Conservation (phyloP, 2,888 invertebrate genomes). For the Erebia ligea region DNA sequence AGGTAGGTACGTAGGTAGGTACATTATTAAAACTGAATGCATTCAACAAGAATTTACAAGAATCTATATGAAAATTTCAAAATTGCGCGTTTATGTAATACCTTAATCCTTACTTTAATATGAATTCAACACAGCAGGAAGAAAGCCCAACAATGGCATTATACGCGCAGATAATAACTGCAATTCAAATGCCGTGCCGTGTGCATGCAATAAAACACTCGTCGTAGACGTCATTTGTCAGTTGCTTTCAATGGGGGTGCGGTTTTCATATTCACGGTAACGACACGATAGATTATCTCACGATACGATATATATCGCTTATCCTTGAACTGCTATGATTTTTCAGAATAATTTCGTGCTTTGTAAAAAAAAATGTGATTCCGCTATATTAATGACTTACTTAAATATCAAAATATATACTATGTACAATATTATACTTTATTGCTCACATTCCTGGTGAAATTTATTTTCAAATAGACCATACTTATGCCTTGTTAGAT, state of each 20-base stretch:
- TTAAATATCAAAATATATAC: too few relatives aligned
- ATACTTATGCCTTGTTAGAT: too few relatives aligned
- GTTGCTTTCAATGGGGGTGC: conserved; percentile 26
- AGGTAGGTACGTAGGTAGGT: too few relatives aligned
- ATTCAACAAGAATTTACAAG: too few relatives aligned
- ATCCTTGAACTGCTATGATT: neutral
- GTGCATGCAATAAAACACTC: conserved; percentile 25
- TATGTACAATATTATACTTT: too few relatives aligned
- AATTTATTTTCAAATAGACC: too few relatives aligned
- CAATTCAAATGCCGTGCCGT: conserved; percentile 11
- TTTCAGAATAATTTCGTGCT: too few relatives aligned
- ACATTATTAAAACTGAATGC: too few relatives aligned
- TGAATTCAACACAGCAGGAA: conserved; percentile 1
- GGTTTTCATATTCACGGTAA: neutral
- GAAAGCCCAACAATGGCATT: conserved; percentile 14
- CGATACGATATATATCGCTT: neutral
- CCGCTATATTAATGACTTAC: too few relatives aligned
- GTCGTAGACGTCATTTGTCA: conserved; percentile 36
- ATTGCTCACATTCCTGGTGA: too few relatives aligned
- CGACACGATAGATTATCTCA: neutral
- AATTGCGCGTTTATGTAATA: neutral
- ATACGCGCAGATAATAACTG: conserved; percentile 16
- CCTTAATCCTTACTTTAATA: neutral
- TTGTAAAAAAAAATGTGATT: too few relatives aligned
- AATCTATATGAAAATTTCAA: too few relatives aligned